These are phyloP conservation scores for Zaprionus taronus DNA, from an alignment of 1,140 invertebrate species.

Conservation along the genomic window DNA sequence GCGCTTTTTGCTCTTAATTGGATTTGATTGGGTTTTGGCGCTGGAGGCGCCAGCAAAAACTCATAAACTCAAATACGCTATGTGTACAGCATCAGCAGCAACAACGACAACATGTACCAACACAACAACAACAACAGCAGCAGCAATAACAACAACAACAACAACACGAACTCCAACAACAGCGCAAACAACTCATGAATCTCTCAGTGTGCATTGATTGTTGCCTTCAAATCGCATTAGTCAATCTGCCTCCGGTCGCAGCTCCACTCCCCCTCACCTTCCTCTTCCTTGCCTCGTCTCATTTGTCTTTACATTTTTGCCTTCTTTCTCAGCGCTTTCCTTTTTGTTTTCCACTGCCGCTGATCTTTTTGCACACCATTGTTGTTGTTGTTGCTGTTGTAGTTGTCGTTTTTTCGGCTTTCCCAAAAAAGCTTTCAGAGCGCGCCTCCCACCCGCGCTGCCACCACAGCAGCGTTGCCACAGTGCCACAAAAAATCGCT, in stretches of 20 bases:
- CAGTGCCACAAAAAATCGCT: slow-evolving; percentile 72
- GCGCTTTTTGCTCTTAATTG: slow-evolving; percentile 70
- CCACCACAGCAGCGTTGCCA: slow-evolving; percentile 33
- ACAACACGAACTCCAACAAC: neutral
- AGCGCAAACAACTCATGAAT: slow-evolving; percentile 38
- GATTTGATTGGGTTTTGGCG: slow-evolving; percentile 77
- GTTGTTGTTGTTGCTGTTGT: slow-evolving; percentile 52
- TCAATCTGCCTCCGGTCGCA: slow-evolving; percentile 1
- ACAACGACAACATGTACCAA: neutral
- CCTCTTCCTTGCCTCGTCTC: neutral
- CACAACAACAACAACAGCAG: neutral
- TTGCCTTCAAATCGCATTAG: slow-evolving; percentile 72
- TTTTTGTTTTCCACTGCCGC: slow-evolving; percentile 41
- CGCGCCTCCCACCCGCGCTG: slow-evolving; percentile 7
- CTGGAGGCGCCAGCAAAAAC: slow-evolving; percentile 63
- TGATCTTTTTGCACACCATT: slow-evolving; percentile 59
- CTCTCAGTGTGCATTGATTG: slow-evolving; percentile 41
- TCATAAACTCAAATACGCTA: slow-evolving; percentile 48
- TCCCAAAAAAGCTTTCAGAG: slow-evolving; percentile 51
- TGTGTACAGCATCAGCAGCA: slow-evolving; percentile 8
- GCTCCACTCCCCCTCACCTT: no score
- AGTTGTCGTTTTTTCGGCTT: slow-evolving; percentile 44
- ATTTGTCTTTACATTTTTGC: slow-evolving; percentile 36
- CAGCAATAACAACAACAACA: neutral
- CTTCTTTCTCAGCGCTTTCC: slow-evolving; percentile 68